Conservation (phyloP, 2,113 vertebrate genomes). For the Tragelaphus buxtoni region DNA sequence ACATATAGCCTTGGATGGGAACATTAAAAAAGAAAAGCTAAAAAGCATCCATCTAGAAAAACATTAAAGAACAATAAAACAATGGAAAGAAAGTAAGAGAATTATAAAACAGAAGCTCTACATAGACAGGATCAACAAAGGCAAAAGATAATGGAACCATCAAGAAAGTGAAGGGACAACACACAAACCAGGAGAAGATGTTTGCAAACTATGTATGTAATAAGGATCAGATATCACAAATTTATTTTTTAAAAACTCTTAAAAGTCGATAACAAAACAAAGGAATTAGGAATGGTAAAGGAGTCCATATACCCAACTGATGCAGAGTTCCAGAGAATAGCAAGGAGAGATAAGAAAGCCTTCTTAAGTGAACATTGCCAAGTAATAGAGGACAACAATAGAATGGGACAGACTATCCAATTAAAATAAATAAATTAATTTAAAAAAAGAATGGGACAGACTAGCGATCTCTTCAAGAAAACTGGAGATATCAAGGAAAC, state of each 20-base stretch:
- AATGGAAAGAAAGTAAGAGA: neutral
- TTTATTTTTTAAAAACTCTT: neutral
- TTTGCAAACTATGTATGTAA: neutral
- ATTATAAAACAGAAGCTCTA: neutral
- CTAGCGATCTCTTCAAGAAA: neutral
- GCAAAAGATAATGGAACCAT: neutral
- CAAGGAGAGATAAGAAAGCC: neutral
- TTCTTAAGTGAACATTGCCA: neutral
- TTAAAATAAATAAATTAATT: neutral
- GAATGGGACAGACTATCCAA: neutral
- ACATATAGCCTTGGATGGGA: neutral
- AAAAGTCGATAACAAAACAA: neutral
- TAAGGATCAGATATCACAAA: neutral
- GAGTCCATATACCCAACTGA: neutral
- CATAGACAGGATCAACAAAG: neutral
- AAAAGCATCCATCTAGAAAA: neutral
- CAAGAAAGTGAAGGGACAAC: neutral
- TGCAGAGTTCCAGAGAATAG: neutral
- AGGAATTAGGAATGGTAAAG: neutral
- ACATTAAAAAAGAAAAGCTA: neutral
- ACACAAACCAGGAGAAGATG: neutral
- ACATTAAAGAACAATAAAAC: neutral
- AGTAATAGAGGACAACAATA: neutral
- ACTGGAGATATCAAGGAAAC: neutral
- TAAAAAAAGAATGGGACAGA: neutral